Evolutionary conservation across 2,797 vertebrate genomes (phyloP), one percentile per base, ranked within the genome.

Genomic region (Microtus obscurus): DNA sequence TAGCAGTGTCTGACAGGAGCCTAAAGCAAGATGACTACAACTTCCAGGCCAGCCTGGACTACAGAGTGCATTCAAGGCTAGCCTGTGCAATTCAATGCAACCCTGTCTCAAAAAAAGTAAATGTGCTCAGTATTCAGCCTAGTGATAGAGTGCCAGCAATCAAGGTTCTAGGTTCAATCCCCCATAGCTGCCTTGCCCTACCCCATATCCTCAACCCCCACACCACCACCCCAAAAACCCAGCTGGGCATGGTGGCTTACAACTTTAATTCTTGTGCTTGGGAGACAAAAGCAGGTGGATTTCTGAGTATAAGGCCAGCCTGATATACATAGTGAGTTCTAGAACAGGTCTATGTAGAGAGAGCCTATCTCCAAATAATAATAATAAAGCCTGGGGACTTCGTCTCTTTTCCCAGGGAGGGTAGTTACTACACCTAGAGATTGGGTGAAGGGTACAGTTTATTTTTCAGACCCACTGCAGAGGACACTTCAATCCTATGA

Each of bases 391-490:
- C 73, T 78, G 67, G 19, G 34, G 10, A 7, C 31, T 74, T 61
- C n/a, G 45, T 86, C 67, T 69, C 31, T n/a, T 83, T 65, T 69
- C 25, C 65, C 5, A 0, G 29, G n/a, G 90, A 94, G 31, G 48
- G 67, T n/a, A 40, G 73, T 87, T 81, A 65, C 45, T 85, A 61
- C 63, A 45, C 82, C 79, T 80, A 65, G 59, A 92, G 80, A 80
- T 83, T 16, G 21, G 2, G 0, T 19, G 69, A 81, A 93, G 95
- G 74, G 59, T 87, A 48, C 51, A 94, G 56, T 95, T 97, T 98
- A 90, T 96, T 97, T 96, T 89, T 96, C 82, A 93, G 86, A 69
- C 67, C 40, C 65, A 21, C 73, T 90, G 74, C 86, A 94, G 94
- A 94, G 90, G 90, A 78, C 27, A 81, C 9, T 78, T 78, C 53